Base-by-base conservation (phyloP, 2,113 vertebrate genomes). In the Lagopus leucura region DNA sequence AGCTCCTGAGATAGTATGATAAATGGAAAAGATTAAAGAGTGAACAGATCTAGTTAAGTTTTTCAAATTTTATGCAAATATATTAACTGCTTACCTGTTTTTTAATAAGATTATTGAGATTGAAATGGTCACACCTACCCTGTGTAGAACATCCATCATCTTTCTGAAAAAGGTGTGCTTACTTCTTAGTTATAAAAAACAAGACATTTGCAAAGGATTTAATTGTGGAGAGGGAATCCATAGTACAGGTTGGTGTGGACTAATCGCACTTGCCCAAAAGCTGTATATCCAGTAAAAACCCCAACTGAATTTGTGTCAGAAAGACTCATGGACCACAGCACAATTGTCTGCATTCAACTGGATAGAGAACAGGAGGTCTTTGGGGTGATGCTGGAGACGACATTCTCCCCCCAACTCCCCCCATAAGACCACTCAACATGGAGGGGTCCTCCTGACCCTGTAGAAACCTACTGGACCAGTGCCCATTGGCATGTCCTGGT, bases 371-470 rank as follows among this genome's bases (percentile, higher is more conserved):
- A 5, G 9, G 4, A 74, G 13, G 32, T 9, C 61, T 67, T 64
- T 61, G 42, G 10, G 21, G 38, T 75, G 12, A 48, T 74, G 43
- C 30, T 58, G 10, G 50, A 77, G n/a, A 82, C 2, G 10, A 36
- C 38, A 38, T 38, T 38, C 38, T 38, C 38, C 38, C 38, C 38
- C 38, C 38, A 38, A 10, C 10, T 4, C 10, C 38, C 38, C 10
- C 38, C 38, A 38, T 38, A 38, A 38, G 38, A 85, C 2, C 7
- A 40, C 38, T 13, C 65, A 14, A 6, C 0, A 0, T 2, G 2
- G 8, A 65, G 36, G 30, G 27, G 70, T 54, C 34, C 58, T 60
- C 13, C 21, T 10, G 13, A 86, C 5, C 8, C 28, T 28, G 30
- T 6, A 65, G 18, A 3, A 27, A 38, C 14, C 32, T n/a, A 20